Base-by-base conservation (phyloP, 2,113 vertebrate genomes). In the Cebus imitator region DNA sequence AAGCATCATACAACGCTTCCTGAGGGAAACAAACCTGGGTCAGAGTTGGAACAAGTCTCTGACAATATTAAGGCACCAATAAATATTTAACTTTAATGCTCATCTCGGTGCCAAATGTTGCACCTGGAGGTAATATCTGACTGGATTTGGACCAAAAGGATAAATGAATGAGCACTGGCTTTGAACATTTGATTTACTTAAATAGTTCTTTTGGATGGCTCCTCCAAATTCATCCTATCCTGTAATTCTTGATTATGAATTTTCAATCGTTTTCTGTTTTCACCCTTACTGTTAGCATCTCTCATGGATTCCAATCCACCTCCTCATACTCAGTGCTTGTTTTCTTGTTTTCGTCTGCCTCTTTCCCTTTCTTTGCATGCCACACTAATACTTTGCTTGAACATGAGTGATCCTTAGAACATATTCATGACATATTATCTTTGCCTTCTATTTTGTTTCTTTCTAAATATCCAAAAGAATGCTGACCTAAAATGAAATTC, bases 61-160 rank as follows among this genome's bases (percentile, higher is more conserved):
- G 90, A 79, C 64, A 61, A 45, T 82, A 95, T 91, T 88, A 96
- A 96, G 83, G 37, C 58, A 78, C 57, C 82, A 84, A 93, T 91
- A 97, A 96, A 97, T 95, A 94, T 89, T 96, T 96, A 94, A 96
- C 95, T 97, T 92, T 91, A 92, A 80, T 80, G 70, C 86, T 85
- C 52, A 83, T 68, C 66, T 86, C 61, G 76, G 78, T 91, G 96
- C 85, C 97, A 98, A 96, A 89, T 91, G 76, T 90, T 95, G 96
- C 88, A 97, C 95, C 96, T 97, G 86, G 82, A 93, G 89, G 82
- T 89, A 96, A 88, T 94, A 93, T 91, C 89, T 97, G 86, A 86
- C 88, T 94, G 97, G 95, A 96, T 76, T 78, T 80, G 88, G n/a
- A 97, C 82, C 94, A 95, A 75, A 91, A 79, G 82, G 81, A 78